Base-by-base conservation (phyloP, 2,113 vertebrate genomes). In the Barnardius zonarius region DNA sequence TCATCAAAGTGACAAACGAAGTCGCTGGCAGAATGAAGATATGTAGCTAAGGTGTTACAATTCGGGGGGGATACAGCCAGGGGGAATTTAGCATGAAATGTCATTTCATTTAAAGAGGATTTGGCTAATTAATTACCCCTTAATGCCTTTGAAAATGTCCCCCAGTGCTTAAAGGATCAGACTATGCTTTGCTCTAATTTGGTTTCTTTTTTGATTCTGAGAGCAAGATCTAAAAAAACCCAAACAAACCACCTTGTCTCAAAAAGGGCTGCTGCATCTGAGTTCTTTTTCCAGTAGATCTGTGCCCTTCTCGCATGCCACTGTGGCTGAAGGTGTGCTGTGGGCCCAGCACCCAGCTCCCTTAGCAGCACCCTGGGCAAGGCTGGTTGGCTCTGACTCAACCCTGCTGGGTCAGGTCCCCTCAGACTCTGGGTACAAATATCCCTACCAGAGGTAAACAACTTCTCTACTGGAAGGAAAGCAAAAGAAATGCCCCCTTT, bases 261-360 rank as follows among this genome's bases (percentile, higher is more conserved):
- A 49, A 15, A 62, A n/a, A 30, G 1, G 13, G 8, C 4, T 27
- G 20, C 33, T 72, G 62, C 43, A 52, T 61, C 25, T 48, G 28
- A 41, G 0, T 10, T 79, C 7, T 41, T 31, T 70, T 67, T 93
- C 64, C 39, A 52, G 14, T 7, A 75, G 64, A 23, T 48, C 66
- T 11, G 3, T 11, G 24, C 5, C 27, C 20, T 59, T 86, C 57
- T 70, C 20, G 23, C 46, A 6, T 0, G 4, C 1, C 2, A 5
- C 35, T 2, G 2, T 39, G 52, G n/a, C 52, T 2, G 2, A 54
- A 70, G 5, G 7, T 1, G 0, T 17, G 23, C 52, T 75, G 30
- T 46, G 35, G 14, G 54, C 9, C n/a, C 2, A 2, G 41, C 24
- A 39, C 5, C 7, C 0, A 0, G 13, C 46, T 61, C 12, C 55